Conservation (phyloP, 2,888 invertebrate genomes). For the Neria commutata region DNA sequence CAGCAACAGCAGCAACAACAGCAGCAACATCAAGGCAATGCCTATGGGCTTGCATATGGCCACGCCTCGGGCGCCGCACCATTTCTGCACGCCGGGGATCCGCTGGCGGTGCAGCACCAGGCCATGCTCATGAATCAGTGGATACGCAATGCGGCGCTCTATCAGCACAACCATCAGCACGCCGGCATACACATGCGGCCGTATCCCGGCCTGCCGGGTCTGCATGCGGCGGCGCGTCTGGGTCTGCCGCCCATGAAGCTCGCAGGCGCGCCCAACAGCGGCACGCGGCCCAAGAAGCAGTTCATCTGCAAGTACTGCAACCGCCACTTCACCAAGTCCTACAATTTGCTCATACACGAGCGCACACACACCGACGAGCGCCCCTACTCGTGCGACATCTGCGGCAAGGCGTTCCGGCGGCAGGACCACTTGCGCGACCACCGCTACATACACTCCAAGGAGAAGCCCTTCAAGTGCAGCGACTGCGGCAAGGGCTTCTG, state of each 20-base stretch:
- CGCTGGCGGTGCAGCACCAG: slow-evolving; percentile 64
- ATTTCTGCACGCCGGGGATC: slow-evolving; percentile 56
- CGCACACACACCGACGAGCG: slow-evolving; percentile 96
- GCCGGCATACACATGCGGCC: slow-evolving; percentile 42
- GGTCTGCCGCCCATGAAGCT: slow-evolving; percentile 66
- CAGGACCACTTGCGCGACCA: slow-evolving; percentile 93
- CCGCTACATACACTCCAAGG: slow-evolving; percentile 97
- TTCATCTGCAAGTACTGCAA: slow-evolving; percentile 98
- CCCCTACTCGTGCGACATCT: slow-evolving; percentile 95
- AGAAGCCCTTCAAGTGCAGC: slow-evolving; percentile 96
- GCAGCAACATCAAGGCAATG: slow-evolving; percentile 38
- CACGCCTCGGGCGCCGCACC: slow-evolving; percentile 18
- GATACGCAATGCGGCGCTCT: slow-evolving; percentile 74
- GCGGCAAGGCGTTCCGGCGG: slow-evolving; percentile 92
- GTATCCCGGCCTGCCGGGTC: slow-evolving; percentile 39
- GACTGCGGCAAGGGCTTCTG: slow-evolving; percentile 99
- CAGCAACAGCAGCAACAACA: slow-evolving; percentile 51
- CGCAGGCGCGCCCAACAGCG: slow-evolving; percentile 47
- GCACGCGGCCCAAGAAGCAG: slow-evolving; percentile 75
- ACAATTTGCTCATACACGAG: slow-evolving; percentile 96
- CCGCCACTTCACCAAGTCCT: slow-evolving; percentile 96
- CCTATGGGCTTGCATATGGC: slow-evolving; percentile 40
- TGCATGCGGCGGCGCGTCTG: slow-evolving; percentile 59
- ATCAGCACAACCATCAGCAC: slow-evolving; percentile 60
- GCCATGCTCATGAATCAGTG: slow-evolving; percentile 76